Conservation (phyloP, 2,113 vertebrate species). For the Falco punctatus region DNA sequence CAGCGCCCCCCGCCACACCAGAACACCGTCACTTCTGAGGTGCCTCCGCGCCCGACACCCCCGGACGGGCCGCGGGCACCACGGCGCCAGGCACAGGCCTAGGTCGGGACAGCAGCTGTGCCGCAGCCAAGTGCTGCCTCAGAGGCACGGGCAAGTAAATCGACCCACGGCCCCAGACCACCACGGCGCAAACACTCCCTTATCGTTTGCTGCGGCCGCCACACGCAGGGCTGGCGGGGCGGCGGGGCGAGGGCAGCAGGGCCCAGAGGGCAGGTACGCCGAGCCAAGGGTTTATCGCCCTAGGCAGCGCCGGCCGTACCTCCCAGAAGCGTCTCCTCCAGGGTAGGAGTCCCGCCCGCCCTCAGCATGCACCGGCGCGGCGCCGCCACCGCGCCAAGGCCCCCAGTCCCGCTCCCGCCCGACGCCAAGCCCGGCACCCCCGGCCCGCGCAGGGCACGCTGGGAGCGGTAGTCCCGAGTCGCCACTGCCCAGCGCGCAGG, state of each 20-base stretch:
- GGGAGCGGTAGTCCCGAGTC: accelerated
- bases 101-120: accelerated
- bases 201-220: too few relatives aligned
- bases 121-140: accelerated
- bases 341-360: accelerated
- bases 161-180: background rate
- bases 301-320: accelerated
- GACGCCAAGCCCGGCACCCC: accelerated
- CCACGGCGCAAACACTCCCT: accelerated
- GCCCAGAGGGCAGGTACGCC: accelerated
- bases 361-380: accelerated
- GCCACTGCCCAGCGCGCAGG: accelerated
- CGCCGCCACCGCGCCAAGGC: accelerated
- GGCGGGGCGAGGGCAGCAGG: accelerated
- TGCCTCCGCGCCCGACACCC: accelerated
- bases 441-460: accelerated
- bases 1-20: too few relatives aligned
- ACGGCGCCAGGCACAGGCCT: accelerated
- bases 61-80: accelerated
- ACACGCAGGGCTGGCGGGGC: accelerated
- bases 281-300: accelerated
- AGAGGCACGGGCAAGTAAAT: accelerated
- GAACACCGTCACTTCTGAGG: too few relatives aligned
- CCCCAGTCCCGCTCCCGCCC: accelerated
- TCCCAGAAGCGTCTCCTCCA: accelerated